Evolutionary conservation across 2,888 invertebrate genomes (phyloP).

Genomic region (Himalopsyche kuldschensis): DNA sequence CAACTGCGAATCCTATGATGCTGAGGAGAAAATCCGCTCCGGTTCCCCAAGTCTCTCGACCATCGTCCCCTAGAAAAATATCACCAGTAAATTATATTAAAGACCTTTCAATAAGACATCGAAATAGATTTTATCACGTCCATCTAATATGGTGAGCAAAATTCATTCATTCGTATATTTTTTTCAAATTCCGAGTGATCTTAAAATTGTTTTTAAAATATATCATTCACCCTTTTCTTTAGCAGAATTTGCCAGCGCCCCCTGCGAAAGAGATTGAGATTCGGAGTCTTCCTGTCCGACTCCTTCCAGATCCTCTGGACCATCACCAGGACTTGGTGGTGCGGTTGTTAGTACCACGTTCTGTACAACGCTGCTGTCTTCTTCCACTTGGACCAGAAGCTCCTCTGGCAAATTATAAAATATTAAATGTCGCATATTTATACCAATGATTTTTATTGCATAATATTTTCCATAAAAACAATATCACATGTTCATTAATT

Average conservation of each 20-base stretch:
- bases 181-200: too few species aligned
- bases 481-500: too few species aligned
- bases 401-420: too few species aligned
- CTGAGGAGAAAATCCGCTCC: slow-evolving; percentile 80
- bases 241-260: slow-evolving; percentile 10
- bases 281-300: background rate
- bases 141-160: too few species aligned
- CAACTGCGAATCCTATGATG: slow-evolving; percentile 84
- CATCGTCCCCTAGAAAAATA: slow-evolving; percentile 51
- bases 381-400: slow-evolving; percentile 56
- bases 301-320: slow-evolving; percentile 1
- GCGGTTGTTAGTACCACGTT: slow-evolving; percentile 24
- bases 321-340: slow-evolving; percentile 3
- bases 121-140: too few species aligned
- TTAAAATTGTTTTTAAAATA: too few species aligned
- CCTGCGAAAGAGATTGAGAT: slow-evolving; percentile 8
- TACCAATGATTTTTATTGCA: too few species aligned
- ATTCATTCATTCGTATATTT: too few species aligned
- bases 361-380: slow-evolving; percentile 44
- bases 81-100: background rate
- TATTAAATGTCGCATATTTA: too few species aligned
- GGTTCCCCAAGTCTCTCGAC: slow-evolving; percentile 78
- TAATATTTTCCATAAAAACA: too few species aligned
- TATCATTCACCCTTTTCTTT: slow-evolving; percentile 18
- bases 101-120: too few species aligned